phyloP scores from a whole-genome alignment of 2,888 invertebrate species.

The Lasioglossum villosulum region DNA sequence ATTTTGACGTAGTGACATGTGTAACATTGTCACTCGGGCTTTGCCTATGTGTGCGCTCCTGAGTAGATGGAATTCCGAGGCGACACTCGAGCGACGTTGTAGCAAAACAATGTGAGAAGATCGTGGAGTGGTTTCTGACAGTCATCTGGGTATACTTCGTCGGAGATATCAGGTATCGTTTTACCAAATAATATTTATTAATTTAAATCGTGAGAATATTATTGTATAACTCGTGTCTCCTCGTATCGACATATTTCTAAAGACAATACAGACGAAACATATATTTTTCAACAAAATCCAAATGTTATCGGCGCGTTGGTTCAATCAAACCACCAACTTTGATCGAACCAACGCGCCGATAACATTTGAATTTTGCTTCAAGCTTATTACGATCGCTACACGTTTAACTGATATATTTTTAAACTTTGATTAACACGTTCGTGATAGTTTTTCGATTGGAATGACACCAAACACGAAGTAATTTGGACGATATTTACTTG shows the following conservation, averaged over 20 bases:
- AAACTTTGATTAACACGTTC: too few species aligned
- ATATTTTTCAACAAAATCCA: too few species aligned
- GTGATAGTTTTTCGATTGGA: too few species aligned
- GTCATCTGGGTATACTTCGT: neutral
- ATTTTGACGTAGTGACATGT: constrained; percentile 50
- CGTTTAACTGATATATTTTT: too few species aligned
- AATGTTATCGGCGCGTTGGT: too few species aligned
- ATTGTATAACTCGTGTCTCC: neutral
- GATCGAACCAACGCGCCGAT: too few species aligned
- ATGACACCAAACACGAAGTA: too few species aligned
- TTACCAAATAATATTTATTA: neutral
- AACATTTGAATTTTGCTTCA: too few species aligned
- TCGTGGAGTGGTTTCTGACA: neutral
- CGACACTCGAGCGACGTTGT: neutral
- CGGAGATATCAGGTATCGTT: neutral
- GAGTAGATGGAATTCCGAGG: neutral
- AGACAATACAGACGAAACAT: too few species aligned
- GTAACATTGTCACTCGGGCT: constrained; percentile 35
- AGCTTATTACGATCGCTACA: too few species aligned
- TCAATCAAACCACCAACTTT: too few species aligned
- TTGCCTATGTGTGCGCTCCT: neutral
- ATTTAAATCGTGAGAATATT: neutral
- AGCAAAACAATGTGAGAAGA: neutral
- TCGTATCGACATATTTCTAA: neutral
- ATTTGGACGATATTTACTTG: too few species aligned